A percentile compares a stretch with the other conserved stretches of the same genome.
phyloP scores from a whole-genome alignment of 2,888 invertebrate genomes.

The Drosophila hamatofila region DNA sequence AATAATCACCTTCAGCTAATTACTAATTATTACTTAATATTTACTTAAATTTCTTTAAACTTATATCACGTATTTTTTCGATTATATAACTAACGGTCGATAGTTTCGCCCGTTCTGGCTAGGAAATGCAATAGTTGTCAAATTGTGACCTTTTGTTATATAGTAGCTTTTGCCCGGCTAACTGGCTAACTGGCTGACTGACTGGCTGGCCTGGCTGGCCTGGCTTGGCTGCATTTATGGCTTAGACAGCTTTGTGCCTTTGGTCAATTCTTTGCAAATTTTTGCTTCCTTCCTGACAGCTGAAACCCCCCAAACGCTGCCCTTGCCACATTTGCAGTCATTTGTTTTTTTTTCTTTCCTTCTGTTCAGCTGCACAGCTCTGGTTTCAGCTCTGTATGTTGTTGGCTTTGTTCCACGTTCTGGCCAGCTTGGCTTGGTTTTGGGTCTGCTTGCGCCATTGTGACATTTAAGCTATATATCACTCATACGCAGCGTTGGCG shows the following conservation, averaged over 20 bases:
- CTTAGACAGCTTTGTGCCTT: conserved; percentile 56
- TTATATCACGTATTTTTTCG: too few species aligned
- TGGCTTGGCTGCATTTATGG: conserved; percentile 50
- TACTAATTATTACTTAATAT: too few species aligned
- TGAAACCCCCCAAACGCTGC: neutral
- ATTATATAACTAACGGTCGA: neutral
- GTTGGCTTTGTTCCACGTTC: conserved; percentile 32
- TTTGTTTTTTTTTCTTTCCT: conserved; percentile 28
- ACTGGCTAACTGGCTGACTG: neutral
- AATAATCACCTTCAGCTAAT: too few species aligned
- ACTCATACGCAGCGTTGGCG: conserved; percentile 77
- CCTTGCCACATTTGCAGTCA: conserved; percentile 18
- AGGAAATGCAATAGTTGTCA: conserved; percentile 12
- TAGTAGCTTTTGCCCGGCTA: neutral
- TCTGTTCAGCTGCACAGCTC: conserved; percentile 29
- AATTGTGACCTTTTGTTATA: neutral
- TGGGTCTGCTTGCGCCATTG: conserved; percentile 44
- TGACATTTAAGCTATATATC: conserved; percentile 75
- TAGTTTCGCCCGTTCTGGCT: neutral
- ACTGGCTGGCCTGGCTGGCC: conserved; percentile 12
- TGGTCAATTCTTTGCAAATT: conserved; percentile 48
- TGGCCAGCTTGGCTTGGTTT: conserved; percentile 32
- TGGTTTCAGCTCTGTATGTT: conserved; percentile 57
- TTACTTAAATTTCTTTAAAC: too few species aligned
- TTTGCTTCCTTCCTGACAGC: conserved; percentile 23